Evolutionary conservation across 2,888 invertebrate genomes (phyloP).

Genomic region (Junonia oenone): DNA sequence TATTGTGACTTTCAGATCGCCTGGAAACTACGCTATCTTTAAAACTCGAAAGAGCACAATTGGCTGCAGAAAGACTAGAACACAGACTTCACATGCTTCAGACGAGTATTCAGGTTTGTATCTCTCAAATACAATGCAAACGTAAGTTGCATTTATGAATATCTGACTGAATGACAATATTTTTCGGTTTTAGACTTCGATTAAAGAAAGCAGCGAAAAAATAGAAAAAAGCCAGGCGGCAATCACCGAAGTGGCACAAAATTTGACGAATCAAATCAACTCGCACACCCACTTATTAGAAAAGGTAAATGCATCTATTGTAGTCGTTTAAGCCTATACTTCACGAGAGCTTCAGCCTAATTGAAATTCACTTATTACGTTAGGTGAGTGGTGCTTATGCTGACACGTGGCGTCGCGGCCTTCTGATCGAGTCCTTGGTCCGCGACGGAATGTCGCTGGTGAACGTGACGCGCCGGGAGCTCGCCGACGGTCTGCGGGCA

Average conservation of each 20-base stretch:
- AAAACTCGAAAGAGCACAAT: conserved; percentile 67
- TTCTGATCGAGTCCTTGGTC: conserved; percentile 66
- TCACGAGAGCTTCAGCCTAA: not conserved
- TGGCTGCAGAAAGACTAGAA: conserved; percentile 70
- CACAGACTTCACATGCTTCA: conserved; percentile 70
- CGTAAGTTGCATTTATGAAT: too few species aligned
- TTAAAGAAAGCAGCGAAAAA: conserved; percentile 64
- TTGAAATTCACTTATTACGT: conserved; percentile 3
- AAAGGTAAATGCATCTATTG: conserved; percentile 48
- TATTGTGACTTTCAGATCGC: conserved; percentile 52
- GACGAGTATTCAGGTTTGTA: conserved; percentile 60
- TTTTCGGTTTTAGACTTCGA: conserved; percentile 57
- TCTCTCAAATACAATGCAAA: not conserved
- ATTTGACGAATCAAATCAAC: conserved; percentile 60
- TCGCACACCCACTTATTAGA: conserved; percentile 60
- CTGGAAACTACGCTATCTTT: conserved; percentile 67
- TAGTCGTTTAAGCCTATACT: not conserved
- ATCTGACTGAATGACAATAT: too few species aligned
- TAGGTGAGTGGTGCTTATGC: conserved; percentile 82
- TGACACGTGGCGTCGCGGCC: conserved; percentile 79
- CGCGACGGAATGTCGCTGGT: conserved; percentile 71
- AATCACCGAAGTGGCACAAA: conserved; percentile 57
- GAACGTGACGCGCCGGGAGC: conserved; percentile 74
- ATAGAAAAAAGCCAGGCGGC: conserved; percentile 61
- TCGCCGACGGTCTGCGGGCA: conserved; percentile 72